Base-by-base conservation (phyloP, 2,113 vertebrate genomes). In the Calidris pygmaea region DNA sequence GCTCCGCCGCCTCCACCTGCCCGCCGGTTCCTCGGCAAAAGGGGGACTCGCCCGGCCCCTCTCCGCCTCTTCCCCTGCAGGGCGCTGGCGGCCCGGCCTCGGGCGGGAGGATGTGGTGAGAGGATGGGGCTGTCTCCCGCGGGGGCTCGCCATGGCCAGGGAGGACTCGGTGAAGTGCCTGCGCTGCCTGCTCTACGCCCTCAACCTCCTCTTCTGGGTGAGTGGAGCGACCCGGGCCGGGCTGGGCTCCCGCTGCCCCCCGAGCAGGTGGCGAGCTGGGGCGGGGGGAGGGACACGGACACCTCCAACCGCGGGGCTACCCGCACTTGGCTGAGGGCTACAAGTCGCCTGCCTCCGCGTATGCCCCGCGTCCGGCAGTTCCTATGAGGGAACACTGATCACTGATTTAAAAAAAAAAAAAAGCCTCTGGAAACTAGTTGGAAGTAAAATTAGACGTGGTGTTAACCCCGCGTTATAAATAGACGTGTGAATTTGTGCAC, bases 181-280 rank as follows among this genome's bases (percentile, higher is more conserved):
- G 96, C 99, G 99, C 88, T 99, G 99, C 86, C 97, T 99, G 94
- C 99, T 99, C 62, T 99, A 99, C 91, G 99, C 98, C 58, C 98
- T 99, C 97, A 99, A 99, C 97, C 98, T 99, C 95, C 99, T 99
- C 71, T 99, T 99, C 97, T 99, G 99, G 99, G 99, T 99, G 98
- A 99, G 99, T 98, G 85, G 60, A 14, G 87, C 63, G 72, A 14
- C 59, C 9, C 35, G 53, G n/a, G 59, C 37, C 24, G 48, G 63
- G 77, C 62, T 21, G 37, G 45, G 75, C 65, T 48, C 45, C 35
- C 23, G 20, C 59, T 8, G n/a, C 39, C 47, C 63, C 23, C 87
- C 78, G 73, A 94, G 89, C 98, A 98, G 98, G 97, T 97, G 98
- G 94, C 88, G 55, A 79, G 60, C 56, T 56, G 95, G 90, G 82